phyloP scores from a whole-genome alignment of 1,140 invertebrate genomes.

The Zaprionus nigranus region DNA sequence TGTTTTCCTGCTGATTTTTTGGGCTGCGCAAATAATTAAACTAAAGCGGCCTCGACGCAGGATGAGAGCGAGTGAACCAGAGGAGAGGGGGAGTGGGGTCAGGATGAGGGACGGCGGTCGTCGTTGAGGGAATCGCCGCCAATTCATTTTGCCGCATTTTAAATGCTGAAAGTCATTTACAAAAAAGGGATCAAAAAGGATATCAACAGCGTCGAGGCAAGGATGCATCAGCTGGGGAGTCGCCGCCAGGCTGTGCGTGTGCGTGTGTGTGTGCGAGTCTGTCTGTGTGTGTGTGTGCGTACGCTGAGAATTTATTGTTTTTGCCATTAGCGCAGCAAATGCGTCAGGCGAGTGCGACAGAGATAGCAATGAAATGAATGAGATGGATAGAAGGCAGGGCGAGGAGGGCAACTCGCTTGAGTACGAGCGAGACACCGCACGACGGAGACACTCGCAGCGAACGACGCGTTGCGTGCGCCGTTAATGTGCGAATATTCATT shows the following conservation, averaged over 20 bases:
- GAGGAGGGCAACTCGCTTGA: not conserved
- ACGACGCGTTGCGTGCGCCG: slow-evolving; percentile 33
- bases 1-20: slow-evolving; percentile 26
- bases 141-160: slow-evolving; percentile 81
- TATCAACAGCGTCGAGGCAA: slow-evolving; percentile 54
- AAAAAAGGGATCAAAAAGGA: slow-evolving; percentile 73
- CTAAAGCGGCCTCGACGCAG: slow-evolving; percentile 53
- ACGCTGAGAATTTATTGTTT: slow-evolving; percentile 74
- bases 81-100: not conserved
- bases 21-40: slow-evolving; percentile 73
- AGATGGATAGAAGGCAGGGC: not conserved
- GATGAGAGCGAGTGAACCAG: not conserved
- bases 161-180: slow-evolving; percentile 78
- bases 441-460: not conserved
- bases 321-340: slow-evolving; percentile 77
- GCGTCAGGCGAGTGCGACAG: slow-evolving; percentile 24
- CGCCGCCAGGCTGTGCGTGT: slow-evolving; percentile 10
- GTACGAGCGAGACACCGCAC: not conserved
- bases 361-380: slow-evolving; percentile 7
- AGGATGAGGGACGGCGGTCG: slow-evolving; percentile 10
- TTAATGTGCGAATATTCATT: slow-evolving; percentile 81
- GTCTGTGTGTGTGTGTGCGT: slow-evolving; percentile 25
- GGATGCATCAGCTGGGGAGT: slow-evolving; percentile 43
- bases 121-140: slow-evolving; percentile 69
- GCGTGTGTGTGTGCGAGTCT: slow-evolving; percentile 23